Conservation (phyloP, 2,888 invertebrate species). For the Malacosoma neustria region DNA sequence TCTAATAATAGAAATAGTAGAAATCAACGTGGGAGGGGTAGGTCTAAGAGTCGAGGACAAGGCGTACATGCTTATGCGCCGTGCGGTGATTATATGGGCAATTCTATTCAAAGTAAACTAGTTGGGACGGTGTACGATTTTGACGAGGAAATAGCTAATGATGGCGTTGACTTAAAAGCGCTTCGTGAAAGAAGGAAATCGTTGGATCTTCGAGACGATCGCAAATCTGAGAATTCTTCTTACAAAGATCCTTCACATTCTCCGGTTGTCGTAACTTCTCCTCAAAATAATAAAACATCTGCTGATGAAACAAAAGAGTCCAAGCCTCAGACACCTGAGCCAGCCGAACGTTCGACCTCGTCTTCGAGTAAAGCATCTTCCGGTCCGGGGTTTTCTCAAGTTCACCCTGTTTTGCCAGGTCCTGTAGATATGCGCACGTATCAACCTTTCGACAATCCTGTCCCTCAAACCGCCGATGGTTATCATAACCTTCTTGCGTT, state of each 20-base stretch:
- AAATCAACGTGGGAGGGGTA: conserved; percentile 63
- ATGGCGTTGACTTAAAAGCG: conserved; percentile 84
- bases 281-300: conserved; percentile 40
- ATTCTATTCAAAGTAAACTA: conserved; percentile 86
- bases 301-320: conserved; percentile 56
- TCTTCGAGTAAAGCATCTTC: conserved; percentile 24
- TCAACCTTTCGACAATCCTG: conserved; percentile 76
- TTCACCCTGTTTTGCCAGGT: conserved; percentile 85
- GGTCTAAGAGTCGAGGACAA: conserved; percentile 59
- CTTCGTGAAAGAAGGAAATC: conserved; percentile 87
- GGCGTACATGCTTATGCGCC: conserved; percentile 33
- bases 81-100: conserved; percentile 70
- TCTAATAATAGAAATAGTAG: conserved; percentile 52
- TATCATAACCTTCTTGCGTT: conserved; percentile 79
- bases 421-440: conserved; percentile 94
- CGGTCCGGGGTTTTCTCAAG: conserved; percentile 61
- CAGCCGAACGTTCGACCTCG: conserved; percentile 25
- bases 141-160: conserved; percentile 86
- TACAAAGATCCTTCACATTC: conserved; percentile 74
- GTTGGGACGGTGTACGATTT: conserved; percentile 93
- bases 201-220: conserved; percentile 78
- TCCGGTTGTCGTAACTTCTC: conserved; percentile 73
- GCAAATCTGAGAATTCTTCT: conserved; percentile 69
- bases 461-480: conserved; percentile 72
- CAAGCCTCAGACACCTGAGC: conserved; percentile 64